Base-by-base conservation (phyloP, 1,140 invertebrate genomes). In the Pteromalus puparum region DNA sequence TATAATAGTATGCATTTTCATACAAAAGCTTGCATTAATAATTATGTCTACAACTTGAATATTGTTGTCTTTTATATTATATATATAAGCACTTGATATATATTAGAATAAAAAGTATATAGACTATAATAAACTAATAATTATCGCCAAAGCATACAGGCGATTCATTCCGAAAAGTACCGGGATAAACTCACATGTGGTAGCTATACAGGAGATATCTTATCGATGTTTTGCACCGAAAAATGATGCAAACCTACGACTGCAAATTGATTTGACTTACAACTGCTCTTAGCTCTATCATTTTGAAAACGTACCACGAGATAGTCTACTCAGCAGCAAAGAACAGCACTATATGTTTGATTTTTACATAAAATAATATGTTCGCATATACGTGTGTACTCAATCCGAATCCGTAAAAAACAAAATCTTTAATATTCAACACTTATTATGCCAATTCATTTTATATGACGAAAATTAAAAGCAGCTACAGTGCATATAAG, bases 171-270 rank as follows among this genome's bases (percentile, higher is more conserved):
- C 53, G 74, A 88, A 89, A 85, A 82, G 72, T 86, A 85, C 85
- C 87, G 86, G 86, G 73, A 77, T 72, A 86, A 38, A 90, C 89
- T 90, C 89, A 90, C 90, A 90, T 90, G 88, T 53, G 77, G 87
- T 87, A 89, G 88, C 88, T 90, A n/a, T n/a, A 89, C 72, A 83
- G 86, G 65, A 74, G 86, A 86, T 88, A 89, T 86, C 87, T 85
- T 88, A 89, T 84, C 87, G 87, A 88, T 84, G 88, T 88, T 34
- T 90, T 90, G 87, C 90, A 88, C 87, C 88, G 86, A 90, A 86
- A 87, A 83, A 65, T 87, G 89, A 87, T 86, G 89, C 89, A 90
- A 90, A 88, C 89, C 90, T 90, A 90, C 84, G 88, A 89, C 89
- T 90, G 89, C 82, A 88, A 88, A 75, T 86, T 88, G 3, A 68